Evolutionary conservation across 2,113 vertebrate genomes (phyloP).

Genomic region (Rostratula benghalensis): DNA sequence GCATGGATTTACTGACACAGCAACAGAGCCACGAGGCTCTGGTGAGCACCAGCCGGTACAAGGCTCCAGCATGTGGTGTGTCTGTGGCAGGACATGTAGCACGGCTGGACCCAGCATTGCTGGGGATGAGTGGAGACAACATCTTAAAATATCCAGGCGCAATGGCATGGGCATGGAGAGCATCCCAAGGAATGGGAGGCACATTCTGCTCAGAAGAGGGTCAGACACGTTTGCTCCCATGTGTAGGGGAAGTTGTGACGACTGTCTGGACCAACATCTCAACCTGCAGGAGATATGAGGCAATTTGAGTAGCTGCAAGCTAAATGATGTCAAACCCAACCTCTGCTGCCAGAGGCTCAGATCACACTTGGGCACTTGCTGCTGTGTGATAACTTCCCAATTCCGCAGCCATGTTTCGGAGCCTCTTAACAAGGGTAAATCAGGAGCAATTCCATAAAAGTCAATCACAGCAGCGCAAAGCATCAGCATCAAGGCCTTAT

Average conservation of each 20-base stretch:
- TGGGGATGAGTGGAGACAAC: not conserved
- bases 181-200: not conserved
- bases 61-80: not conserved
- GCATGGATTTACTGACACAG: not conserved
- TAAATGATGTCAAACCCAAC: not conserved
- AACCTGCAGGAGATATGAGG: constrained; percentile 16
- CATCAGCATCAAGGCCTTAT: not conserved
- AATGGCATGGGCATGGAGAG: not conserved
- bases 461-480: not conserved
- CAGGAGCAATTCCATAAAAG: constrained; percentile 16
- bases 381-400: not conserved
- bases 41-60: not conserved
- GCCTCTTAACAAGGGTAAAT: not conserved
- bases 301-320: not conserved
- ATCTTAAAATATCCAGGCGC: not conserved
- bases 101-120: not conserved
- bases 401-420: not conserved
- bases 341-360: not conserved
- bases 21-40: not conserved
- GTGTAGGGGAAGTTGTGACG: not conserved
- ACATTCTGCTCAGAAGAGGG: not conserved
- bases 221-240: not conserved
- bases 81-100: not conserved
- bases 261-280: not conserved
- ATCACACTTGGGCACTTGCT: not conserved